Evolutionary conservation across 2,113 vertebrate genomes (phyloP), one percentile per base, ranked within the genome.

Genomic region (Phalacrocorax carbo): DNA sequence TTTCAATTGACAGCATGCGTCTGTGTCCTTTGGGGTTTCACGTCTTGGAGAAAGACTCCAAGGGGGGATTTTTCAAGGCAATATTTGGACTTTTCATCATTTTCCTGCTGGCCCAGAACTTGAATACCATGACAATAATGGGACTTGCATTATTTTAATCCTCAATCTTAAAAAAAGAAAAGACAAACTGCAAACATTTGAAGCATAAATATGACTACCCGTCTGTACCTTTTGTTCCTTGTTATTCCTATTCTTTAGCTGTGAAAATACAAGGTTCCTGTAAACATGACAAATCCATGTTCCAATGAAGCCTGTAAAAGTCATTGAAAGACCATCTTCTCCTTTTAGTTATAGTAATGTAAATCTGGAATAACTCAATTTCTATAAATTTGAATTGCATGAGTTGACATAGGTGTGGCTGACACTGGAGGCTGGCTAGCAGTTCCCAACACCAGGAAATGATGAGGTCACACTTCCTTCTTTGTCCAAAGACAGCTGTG

Each of bases 291-390:
- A 88, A 73, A 69, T 86, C 55, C 34, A 29, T 5, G 2, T 87
- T 86, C 54, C 20, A 70, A 0, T 29, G 49, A 86, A 77, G 32
- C 62, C 82, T 95, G 70, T 69, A 51, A 92, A 91, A 94, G 23
- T 73, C 6, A 0, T 92, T 83, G 57, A 38, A 81, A 87, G 38
- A 19, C 61, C n/a, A 54, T 77, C 49, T 86, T 91, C 61, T 76
- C 66, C 54, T 85, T 65, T 82, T 23, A 46, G 58, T 83, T 83
- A 3, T 20, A 86, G 40, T 70, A 66, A 68, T n/a, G 42, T 54
- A 61, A 85, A 62, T 90, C 79, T 95, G 88, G 85, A 92, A 73
- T 83, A 88, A 58, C 51, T 95, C 75, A 32, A 19, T 88, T 88
- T 88, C 2, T 0, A 48, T 86, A 80, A n/a, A 88, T 94, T 92